Evolutionary conservation across 2,797 vertebrate species (phyloP).

Genomic region (Tokudaia tokunoshimensis): DNA sequence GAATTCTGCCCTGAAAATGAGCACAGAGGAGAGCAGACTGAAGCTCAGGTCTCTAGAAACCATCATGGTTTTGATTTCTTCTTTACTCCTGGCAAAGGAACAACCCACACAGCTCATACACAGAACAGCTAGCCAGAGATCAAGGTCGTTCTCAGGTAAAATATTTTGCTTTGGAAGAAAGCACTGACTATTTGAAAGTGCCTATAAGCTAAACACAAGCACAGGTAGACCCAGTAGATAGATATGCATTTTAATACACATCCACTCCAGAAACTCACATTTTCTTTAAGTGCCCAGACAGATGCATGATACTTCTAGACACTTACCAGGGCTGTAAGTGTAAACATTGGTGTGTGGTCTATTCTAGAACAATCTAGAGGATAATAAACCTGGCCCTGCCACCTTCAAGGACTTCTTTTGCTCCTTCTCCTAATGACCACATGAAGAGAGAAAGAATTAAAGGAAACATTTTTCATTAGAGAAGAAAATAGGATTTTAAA

Average conservation of each 20-base stretch:
- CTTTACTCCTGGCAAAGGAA: conserved; percentile 3
- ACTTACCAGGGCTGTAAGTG: not conserved
- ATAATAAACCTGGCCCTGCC: not conserved
- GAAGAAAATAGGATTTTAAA: not conserved
- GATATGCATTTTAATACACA: not conserved
- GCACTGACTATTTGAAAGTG: conserved; percentile 35
- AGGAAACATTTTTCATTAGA: conserved; percentile 1
- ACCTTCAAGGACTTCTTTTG: not conserved
- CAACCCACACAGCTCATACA: not conserved
- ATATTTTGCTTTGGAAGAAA: conserved; percentile 46
- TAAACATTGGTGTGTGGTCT: not conserved
- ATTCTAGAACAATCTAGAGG: not conserved
- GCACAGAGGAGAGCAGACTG: not conserved
- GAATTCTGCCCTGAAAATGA: conserved; percentile 3
- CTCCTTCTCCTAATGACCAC: not conserved
- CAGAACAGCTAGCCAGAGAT: conserved; percentile 38
- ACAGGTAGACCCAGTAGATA: not conserved
- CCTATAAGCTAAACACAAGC: conserved; percentile 49
- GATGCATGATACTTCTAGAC: not conserved
- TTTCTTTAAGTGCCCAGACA: conserved; percentile 8
- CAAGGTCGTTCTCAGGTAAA: not conserved
- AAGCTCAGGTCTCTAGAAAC: not conserved
- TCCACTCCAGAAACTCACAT: not conserved
- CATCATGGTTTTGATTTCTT: conserved; percentile 26
- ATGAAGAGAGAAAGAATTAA: not conserved